A percentile compares a stretch with the other conserved stretches of the same genome.
phyloP scores from a whole-genome alignment of 2,113 vertebrate genomes.

The Callipepla squamata region DNA sequence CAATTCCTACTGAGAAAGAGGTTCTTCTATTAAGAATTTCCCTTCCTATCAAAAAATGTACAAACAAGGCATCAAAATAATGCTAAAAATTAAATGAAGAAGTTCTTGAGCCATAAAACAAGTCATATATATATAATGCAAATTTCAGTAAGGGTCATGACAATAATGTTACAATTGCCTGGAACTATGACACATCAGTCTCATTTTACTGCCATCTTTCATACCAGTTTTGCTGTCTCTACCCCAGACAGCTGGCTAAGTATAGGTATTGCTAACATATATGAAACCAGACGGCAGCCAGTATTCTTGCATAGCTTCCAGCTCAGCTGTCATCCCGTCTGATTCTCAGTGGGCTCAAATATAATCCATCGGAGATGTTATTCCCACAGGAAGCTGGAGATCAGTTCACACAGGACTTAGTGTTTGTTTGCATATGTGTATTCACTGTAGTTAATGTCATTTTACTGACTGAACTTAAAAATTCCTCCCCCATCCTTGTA shows the following conservation, averaged over 20 bases:
- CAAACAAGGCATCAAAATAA: neutral
- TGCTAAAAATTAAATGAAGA: neutral
- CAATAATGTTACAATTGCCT: neutral
- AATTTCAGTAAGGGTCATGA: neutral
- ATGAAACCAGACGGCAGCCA: neutral
- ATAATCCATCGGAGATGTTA: slow-evolving; percentile 44
- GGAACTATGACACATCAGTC: neutral
- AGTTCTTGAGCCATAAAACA: neutral
- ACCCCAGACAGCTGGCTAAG: neutral
- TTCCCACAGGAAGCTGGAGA: slow-evolving; percentile 63
- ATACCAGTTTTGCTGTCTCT: neutral
- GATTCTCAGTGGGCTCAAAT: slow-evolving; percentile 43
- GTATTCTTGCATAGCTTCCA: slow-evolving; percentile 12
- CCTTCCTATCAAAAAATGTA: neutral
- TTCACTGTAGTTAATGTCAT: slow-evolving; percentile 53
- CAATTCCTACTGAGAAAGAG: neutral
- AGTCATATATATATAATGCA: neutral
- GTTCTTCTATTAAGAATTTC: neutral
- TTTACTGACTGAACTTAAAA: slow-evolving; percentile 51
- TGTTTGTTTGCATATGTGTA: slow-evolving; percentile 49
- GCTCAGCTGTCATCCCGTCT: neutral
- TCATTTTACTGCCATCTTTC: neutral
- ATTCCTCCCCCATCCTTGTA: neutral
- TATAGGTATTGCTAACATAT: neutral
- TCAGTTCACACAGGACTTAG: slow-evolving; percentile 62